Percentiles rank a stretch among this genome's conserved stretches.
Conservation (phyloP, 2,888 invertebrate species). For the Incurvaria masculella region DNA sequence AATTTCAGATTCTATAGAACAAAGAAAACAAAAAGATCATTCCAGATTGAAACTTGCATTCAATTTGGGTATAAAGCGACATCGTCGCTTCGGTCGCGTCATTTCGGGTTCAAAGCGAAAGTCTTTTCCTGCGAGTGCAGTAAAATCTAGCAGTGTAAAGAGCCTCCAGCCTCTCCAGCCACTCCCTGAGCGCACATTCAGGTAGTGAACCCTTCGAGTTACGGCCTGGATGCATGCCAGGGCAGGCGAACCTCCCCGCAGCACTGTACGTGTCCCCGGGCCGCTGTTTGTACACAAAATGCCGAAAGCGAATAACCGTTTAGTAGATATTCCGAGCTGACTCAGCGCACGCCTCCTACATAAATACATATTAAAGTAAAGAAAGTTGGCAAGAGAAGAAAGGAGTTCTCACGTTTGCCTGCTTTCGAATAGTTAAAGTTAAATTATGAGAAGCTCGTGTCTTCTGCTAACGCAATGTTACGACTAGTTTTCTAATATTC, state of each 20-base stretch:
- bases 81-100: not conserved
- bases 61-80: not conserved
- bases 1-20: no score
- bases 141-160: not conserved
- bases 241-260: no score
- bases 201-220: no score
- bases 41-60: not conserved
- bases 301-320: constrained; percentile 1
- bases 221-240: no score
- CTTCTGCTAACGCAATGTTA: no score
- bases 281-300: constrained; percentile 2
- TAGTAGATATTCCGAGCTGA: not conserved
- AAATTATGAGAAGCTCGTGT: not conserved
- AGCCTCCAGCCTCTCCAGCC: no score
- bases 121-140: not conserved
- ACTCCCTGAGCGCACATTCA: no score
- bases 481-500: no score
- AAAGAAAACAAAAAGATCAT: not conserved
- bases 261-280: not conserved
- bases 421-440: not conserved
- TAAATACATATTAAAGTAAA: not conserved
- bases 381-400: not conserved
- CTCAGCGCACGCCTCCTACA: not conserved
- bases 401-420: not conserved
- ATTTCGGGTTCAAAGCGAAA: not conserved